phyloP scores from a whole-genome alignment of 2,113 vertebrate genomes.

The Microtus montanus region DNA sequence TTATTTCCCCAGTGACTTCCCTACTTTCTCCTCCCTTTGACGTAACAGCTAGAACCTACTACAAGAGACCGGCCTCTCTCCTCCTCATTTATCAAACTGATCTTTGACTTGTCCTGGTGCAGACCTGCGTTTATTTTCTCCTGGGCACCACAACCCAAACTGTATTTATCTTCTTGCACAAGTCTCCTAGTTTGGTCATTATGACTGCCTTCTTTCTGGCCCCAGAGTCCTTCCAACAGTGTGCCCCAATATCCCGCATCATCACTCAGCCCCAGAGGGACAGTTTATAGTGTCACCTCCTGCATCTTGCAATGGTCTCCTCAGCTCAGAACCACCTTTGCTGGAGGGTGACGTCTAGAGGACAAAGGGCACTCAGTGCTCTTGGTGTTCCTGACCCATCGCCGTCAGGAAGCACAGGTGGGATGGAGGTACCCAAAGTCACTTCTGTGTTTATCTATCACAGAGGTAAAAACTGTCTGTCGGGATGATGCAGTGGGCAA shows the following conservation, averaged over 20 bases:
- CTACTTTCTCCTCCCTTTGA: neutral
- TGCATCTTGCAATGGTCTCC: neutral
- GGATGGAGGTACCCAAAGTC: accelerated
- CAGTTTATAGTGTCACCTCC: neutral
- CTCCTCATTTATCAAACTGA: neutral
- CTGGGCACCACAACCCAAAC: too few relatives aligned
- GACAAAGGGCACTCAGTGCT: neutral
- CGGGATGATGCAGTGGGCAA: too few relatives aligned
- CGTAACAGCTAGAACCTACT: neutral
- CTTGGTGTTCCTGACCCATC: neutral
- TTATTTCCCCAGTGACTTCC: neutral
- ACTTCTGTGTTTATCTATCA: neutral
- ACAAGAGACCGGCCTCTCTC: neutral
- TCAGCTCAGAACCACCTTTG: neutral
- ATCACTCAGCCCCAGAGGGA: too few relatives aligned
- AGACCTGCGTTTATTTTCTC: neutral
- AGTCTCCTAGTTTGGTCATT: neutral
- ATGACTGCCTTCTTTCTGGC: neutral
- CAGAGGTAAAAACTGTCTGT: neutral
- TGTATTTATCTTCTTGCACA: too few relatives aligned
- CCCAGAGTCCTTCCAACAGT: neutral
- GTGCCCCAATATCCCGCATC: neutral
- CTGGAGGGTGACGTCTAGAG: neutral
- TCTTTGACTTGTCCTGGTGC: neutral
- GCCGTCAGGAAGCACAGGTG: accelerated